phyloP scores from a whole-genome alignment of 23 tunicate species.

The Pegea sp. region DNA sequence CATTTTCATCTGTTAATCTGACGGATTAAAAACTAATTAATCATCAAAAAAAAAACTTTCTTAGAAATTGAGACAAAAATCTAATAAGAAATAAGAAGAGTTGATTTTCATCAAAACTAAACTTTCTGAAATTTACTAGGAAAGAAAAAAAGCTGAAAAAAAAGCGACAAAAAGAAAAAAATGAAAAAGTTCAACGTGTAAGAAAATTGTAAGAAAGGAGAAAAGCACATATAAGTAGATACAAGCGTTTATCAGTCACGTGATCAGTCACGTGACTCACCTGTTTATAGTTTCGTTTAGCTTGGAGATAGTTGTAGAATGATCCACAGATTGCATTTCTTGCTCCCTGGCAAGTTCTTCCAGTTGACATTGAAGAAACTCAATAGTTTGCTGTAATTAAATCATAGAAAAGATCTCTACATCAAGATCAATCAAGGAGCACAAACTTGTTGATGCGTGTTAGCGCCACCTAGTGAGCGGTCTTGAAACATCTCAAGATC shows the following conservation, averaged over 20 bases:
- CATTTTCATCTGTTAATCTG: constrained; percentile 43
- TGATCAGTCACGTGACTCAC: constrained; percentile 1
- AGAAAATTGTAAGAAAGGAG: constrained; percentile 1
- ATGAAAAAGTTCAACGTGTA: constrained; percentile 14
- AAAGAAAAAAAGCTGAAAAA: no score
- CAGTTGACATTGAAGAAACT: constrained; percentile 49
- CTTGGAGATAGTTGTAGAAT: constrained; percentile 6
- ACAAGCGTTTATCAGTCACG: neutral
- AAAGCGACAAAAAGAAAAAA: constrained; percentile 9
- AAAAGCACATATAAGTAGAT: neutral
- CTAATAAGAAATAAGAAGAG: no score
- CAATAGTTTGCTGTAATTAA: constrained; percentile 4
- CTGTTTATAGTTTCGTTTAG: constrained; percentile 22
- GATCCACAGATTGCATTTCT: constrained; percentile 25
- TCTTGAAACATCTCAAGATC: no score
- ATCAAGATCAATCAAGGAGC: neutral
- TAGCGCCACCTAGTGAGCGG: neutral
- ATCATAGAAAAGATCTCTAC: no score
- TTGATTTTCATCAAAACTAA: no score
- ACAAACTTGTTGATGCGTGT: neutral
- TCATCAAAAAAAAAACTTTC: no score
- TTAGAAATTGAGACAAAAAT: no score
- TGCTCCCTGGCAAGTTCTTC: constrained; percentile 57
- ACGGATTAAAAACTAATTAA: no score
- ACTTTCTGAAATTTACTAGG: no score